phyloP scores from a whole-genome alignment of 2,797 vertebrate species.

The Otolemur crassicaudatus region DNA sequence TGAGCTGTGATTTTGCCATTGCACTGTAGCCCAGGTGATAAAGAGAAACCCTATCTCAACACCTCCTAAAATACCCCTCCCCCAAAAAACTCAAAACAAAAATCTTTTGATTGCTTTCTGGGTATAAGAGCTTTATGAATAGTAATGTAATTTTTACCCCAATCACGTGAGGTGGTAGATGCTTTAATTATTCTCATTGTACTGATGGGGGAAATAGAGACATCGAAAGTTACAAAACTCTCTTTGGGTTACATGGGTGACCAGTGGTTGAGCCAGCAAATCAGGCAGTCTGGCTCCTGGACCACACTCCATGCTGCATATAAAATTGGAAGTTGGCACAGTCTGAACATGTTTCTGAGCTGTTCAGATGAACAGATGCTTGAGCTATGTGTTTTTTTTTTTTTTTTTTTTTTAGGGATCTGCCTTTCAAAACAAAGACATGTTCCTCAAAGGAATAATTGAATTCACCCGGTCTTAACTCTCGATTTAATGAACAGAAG shows the following conservation, averaged over 20 bases:
- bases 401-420: background rate
- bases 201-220: background rate
- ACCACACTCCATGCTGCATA: background rate
- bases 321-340: slow-evolving; percentile 59
- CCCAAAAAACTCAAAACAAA: too few relatives aligned
- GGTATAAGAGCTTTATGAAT: slow-evolving; percentile 16
- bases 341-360: slow-evolving; percentile 29
- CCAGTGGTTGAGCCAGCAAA: background rate
- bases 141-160: slow-evolving; percentile 36
- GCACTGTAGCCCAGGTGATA: background rate
- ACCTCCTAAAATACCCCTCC: too few relatives aligned
- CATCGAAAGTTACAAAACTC: background rate
- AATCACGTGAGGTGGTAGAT: background rate
- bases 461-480: slow-evolving; percentile 71
- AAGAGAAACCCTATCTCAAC: background rate
- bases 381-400: slow-evolving; percentile 12
- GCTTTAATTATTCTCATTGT: slow-evolving; percentile 10
- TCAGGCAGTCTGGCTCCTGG: background rate
- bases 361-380: slow-evolving; percentile 68
- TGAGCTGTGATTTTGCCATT: background rate
- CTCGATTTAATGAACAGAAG: slow-evolving; percentile 77
- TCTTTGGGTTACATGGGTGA: slow-evolving; percentile 8
- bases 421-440: slow-evolving; percentile 71
- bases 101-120: background rate
- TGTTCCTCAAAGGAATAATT: slow-evolving; percentile 69